phyloP scores from a whole-genome alignment of 2,888 invertebrate genomes.

The Alitta virens region DNA sequence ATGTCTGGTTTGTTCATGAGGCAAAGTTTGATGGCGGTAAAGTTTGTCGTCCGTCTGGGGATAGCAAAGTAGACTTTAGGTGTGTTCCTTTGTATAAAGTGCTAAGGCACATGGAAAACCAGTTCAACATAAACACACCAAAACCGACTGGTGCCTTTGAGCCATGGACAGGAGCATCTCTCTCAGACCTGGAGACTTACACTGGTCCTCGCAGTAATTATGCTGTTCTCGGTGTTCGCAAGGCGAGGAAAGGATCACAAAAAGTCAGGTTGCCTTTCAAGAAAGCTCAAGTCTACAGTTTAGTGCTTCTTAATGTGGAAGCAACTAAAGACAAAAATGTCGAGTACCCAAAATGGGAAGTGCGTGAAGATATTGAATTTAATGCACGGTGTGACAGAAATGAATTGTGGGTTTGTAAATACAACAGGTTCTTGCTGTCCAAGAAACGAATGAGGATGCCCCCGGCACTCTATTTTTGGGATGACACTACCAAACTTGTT shows the following conservation, averaged over 20 bases:
- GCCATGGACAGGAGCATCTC: not conserved
- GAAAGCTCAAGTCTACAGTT: slow-evolving; percentile 13
- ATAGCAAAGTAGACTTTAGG: not conserved
- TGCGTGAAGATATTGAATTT: slow-evolving; percentile 15
- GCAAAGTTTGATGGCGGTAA: not conserved
- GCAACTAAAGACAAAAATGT: slow-evolving; percentile 6
- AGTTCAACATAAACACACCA: not conserved
- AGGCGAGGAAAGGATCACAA: not conserved
- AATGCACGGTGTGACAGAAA: slow-evolving; percentile 12
- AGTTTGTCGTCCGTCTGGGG: not conserved
- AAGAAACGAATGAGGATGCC: not conserved
- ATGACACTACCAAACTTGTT: not conserved
- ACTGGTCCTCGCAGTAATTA: slow-evolving; percentile 9
- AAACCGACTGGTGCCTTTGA: not conserved
- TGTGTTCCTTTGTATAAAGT: not conserved
- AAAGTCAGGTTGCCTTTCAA: slow-evolving; percentile 3
- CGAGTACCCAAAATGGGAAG: slow-evolving; percentile 8
- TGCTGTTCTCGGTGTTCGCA: not conserved
- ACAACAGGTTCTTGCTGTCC: slow-evolving; percentile 6
- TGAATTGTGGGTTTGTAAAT: slow-evolving; percentile 17
- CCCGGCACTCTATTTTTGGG: slow-evolving; percentile 1
- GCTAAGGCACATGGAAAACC: slow-evolving; percentile 1
- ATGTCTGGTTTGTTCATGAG: slow-evolving; percentile 2
- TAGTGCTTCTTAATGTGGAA: slow-evolving; percentile 14
- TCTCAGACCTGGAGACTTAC: not conserved